Evolutionary conservation across 1,140 invertebrate genomes (phyloP), one percentile per base, ranked within the genome.

Genomic region (Cyclina sinensis): DNA sequence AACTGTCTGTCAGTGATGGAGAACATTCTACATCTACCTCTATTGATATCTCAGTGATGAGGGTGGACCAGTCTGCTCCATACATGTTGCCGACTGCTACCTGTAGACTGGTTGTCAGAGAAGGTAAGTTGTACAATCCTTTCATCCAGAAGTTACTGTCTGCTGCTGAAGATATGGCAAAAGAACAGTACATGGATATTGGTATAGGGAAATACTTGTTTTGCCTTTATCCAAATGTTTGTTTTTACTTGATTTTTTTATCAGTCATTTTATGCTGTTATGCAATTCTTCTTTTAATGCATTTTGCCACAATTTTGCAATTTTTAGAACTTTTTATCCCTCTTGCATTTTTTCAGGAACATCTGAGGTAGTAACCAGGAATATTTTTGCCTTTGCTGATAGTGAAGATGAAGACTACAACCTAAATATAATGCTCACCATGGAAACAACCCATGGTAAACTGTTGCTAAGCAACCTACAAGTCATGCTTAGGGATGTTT

Each of bases 1-100:
- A 90, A 11, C 27, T 95, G 1, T 78, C 80, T 18, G 91, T 94
- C 18, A 92, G 82, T 89, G 94, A 95, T 82, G 92, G 92, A 14
- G 59, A 51, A 14, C 90, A 91, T 59, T 39, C 76, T 27, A 89
- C 86, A 16, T 51, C 62, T 0, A 88, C 88, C 18, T 91, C 87
- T 5, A 83, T 94, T 35, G 83, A 86, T 18, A 65, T 94, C 21
- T 74, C 46, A 16, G 86, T 94, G 9, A 62, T 91, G 32, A 89
- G 73, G 35, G 83, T 91, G 18, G 93, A 93, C 89, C 89, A 90
- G 84, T 80, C 90, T 48, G 89, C 91, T 30, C 94, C 94, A 7
- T 82, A 59, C 32, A 76, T 91, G 62, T 35, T 91, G 35, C 88
- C 91, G 9, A 82, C 89, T 79, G 91, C 94, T 73, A 84, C 89